These are phyloP conservation scores for Xenus cinereus DNA, from an alignment of 2,113 vertebrate species.

Conservation along the genomic window DNA sequence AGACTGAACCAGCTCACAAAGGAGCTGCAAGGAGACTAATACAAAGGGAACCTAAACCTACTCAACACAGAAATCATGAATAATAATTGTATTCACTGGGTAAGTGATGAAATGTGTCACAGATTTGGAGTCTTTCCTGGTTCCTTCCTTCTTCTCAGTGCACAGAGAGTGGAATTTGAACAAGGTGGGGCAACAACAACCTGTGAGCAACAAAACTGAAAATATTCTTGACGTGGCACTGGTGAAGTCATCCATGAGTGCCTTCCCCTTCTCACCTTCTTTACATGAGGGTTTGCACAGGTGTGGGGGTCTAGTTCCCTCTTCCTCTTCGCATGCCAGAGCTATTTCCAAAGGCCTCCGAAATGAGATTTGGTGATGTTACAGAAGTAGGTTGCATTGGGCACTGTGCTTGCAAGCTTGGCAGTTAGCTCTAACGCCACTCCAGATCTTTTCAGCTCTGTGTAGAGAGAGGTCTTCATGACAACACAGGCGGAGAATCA, in stretches of 20 bases:
- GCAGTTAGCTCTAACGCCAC: not conserved
- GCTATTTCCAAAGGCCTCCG: not conserved
- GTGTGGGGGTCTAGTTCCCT: not conserved
- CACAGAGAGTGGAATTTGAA: not conserved
- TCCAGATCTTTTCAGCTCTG: not conserved
- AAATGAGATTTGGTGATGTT: not conserved
- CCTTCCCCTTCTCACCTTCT: not conserved
- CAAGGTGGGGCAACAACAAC: not conserved
- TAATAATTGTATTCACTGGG: not conserved
- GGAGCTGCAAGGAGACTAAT: not conserved
- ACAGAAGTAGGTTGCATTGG: not conserved
- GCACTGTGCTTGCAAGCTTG: not conserved
- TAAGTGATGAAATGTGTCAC: not conserved
- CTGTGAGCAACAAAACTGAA: not conserved
- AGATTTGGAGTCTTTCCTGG: not conserved
- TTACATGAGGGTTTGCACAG: not conserved
- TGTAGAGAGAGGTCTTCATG: not conserved
- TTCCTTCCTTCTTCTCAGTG: not conserved
- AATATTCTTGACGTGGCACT: not conserved
- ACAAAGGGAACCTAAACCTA: not conserved
- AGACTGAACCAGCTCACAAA: not conserved
- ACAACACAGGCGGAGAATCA: not conserved
- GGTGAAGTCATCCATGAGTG: not conserved
- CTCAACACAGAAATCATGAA: not conserved
- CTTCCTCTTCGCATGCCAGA: not conserved